These are phyloP conservation scores for Scolopax rusticola DNA, from an alignment of 2,797 vertebrate genomes.

Conservation along the genomic window DNA sequence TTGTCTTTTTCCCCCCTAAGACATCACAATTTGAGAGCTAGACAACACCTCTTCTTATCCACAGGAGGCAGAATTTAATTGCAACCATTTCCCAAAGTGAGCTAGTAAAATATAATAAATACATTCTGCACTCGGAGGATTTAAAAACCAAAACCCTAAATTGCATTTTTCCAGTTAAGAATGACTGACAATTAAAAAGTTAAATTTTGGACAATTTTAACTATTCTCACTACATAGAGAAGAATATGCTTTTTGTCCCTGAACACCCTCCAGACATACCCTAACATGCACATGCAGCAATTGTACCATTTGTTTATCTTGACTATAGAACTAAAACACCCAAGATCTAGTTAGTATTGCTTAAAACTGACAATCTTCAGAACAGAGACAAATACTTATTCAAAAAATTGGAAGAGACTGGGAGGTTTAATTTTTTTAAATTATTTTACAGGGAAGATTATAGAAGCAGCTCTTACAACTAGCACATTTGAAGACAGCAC, in stretches of 20 bases:
- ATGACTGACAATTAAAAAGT: not conserved
- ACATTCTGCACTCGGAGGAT: not conserved
- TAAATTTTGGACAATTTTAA: not conserved
- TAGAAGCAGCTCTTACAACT: not conserved
- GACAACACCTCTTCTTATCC: not conserved
- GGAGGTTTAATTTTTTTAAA: fast-evolving
- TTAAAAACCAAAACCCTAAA: not conserved
- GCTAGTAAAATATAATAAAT: not conserved
- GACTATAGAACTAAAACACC: not conserved
- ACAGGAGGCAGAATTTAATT: not conserved
- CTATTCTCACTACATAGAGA: not conserved
- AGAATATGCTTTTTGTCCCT: not conserved
- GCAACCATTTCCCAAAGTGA: not conserved
- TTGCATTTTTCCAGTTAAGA: not conserved
- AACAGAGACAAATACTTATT: not conserved
- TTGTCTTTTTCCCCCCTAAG: not conserved
- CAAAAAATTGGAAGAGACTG: not conserved
- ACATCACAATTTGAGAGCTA: not conserved
- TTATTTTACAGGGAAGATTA: not conserved
- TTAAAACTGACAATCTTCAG: not conserved
- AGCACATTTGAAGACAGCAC: not conserved
- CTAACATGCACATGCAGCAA: fast-evolving
- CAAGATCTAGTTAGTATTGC: not conserved
- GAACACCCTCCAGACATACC: not conserved
- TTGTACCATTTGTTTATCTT: not conserved